Conservation (phyloP, 1,140 invertebrate species). For the Platyscapa corneri region DNA sequence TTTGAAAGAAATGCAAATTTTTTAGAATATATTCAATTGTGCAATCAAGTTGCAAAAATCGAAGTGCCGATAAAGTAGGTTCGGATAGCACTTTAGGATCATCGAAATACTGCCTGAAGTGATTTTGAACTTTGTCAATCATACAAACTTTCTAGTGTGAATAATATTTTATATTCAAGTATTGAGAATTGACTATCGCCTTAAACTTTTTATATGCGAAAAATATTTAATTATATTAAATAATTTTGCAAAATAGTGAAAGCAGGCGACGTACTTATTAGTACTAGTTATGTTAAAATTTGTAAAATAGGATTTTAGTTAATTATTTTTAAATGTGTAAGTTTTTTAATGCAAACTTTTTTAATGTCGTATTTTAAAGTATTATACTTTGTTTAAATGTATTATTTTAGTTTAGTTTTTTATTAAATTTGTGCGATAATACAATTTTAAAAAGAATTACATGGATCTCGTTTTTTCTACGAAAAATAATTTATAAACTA, state of each 20-base stretch:
- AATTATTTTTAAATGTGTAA: slow-evolving; percentile 9
- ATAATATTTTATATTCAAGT: slow-evolving; percentile 32
- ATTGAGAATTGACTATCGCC: neutral
- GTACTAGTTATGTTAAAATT: slow-evolving; percentile 40
- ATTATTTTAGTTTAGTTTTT: slow-evolving; percentile 13
- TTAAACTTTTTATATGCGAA: slow-evolving; percentile 23
- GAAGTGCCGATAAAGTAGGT: slow-evolving; percentile 38
- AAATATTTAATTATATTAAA: slow-evolving; percentile 6
- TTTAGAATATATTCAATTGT: slow-evolving; percentile 12
- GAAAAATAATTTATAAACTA: slow-evolving; percentile 2
- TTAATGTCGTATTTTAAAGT: slow-evolving; percentile 45
- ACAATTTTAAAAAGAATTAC: slow-evolving; percentile 28
- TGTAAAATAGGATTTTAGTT: slow-evolving; percentile 39
- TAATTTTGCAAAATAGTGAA: neutral
- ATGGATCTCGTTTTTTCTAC: slow-evolving; percentile 32
- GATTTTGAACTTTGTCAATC: slow-evolving; percentile 34
- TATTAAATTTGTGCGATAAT: slow-evolving; percentile 39
- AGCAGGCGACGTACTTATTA: neutral
- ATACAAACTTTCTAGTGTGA: slow-evolving; percentile 28
- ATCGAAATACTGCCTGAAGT: slow-evolving; percentile 44
- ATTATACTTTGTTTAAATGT: slow-evolving; percentile 27
- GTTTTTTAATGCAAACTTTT: neutral
- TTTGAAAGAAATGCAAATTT: neutral
- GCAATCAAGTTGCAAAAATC: slow-evolving; percentile 33
- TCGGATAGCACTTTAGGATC: slow-evolving; percentile 39